Evolutionary conservation across 1,140 invertebrate genomes (phyloP).

Genomic region (Harlomillsia oculata): DNA sequence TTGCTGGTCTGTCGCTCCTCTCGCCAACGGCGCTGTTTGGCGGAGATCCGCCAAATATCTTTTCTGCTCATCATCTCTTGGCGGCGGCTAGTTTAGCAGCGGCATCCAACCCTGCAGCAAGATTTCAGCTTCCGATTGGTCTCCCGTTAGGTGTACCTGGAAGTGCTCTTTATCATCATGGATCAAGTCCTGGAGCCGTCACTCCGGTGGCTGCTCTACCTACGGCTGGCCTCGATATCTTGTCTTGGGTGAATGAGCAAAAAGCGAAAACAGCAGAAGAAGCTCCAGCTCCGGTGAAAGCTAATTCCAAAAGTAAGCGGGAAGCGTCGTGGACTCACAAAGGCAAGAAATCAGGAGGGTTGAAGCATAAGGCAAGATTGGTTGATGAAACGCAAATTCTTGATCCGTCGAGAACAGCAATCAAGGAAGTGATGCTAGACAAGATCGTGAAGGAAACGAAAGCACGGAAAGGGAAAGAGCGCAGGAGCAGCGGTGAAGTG

Average conservation of each 20-base stretch:
- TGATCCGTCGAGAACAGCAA: constrained; percentile 15
- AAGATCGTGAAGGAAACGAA: constrained; percentile 13
- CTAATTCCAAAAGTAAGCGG: constrained; percentile 3
- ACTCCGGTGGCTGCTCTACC: neutral
- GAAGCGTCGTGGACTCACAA: neutral
- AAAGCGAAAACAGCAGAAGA: neutral
- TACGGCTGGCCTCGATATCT: constrained; percentile 18
- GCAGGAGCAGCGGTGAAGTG: neutral
- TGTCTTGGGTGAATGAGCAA: constrained; percentile 26
- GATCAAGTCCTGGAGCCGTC: neutral
- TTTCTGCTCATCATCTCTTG: constrained; percentile 26
- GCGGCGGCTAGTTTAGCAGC: constrained; percentile 27
- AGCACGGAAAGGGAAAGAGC: too few species aligned
- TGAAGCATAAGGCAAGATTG: neutral
- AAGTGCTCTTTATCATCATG: constrained; percentile 1
- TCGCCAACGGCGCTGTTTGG: constrained; percentile 6
- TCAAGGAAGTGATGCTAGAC: constrained; percentile 10
- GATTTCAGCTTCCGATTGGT: constrained; percentile 32
- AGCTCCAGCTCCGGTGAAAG: neutral
- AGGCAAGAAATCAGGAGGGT: neutral
- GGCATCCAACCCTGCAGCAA: constrained; percentile 20
- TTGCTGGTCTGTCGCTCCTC: constrained; percentile 15
- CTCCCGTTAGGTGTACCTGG: constrained; percentile 15
- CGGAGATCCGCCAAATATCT: constrained; percentile 19
- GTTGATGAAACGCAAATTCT: neutral